Evolutionary conservation across 1,140 invertebrate genomes (phyloP).

Genomic region (Cephus cinctus): DNA sequence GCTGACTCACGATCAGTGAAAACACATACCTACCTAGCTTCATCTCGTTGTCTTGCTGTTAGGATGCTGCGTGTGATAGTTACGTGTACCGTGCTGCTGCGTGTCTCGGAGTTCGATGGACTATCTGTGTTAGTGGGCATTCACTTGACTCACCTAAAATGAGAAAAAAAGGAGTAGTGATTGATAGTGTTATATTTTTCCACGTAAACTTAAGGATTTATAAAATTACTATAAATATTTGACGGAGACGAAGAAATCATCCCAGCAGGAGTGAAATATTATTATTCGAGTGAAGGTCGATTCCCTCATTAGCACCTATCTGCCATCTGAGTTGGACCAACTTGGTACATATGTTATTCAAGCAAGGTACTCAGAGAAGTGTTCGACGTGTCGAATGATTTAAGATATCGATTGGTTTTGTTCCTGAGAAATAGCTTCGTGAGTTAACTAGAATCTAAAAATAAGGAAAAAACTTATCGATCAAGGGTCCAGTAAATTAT

Average conservation of each 20-base stretch:
- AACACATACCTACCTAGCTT: conserved; percentile 17
- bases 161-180: neutral
- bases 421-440: no score
- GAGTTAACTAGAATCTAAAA: no score
- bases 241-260: conserved; percentile 2
- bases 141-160: conserved; percentile 19
- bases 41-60: neutral
- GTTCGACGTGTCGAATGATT: no score
- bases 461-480: no score
- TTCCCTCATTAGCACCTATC: conserved; percentile 21
- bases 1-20: neutral
- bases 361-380: no score
- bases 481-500: no score
- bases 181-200: neutral
- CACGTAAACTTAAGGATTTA: neutral
- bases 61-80: neutral
- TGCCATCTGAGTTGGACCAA: no score
- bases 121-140: no score
- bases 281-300: conserved; percentile 10
- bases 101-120: no score
- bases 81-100: neutral
- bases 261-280: conserved; percentile 1
- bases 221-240: neutral
- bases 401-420: no score
- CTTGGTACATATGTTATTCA: no score